Conservation (phyloP, 2,113 vertebrate species). For the Pyrgilauda ruficollis region DNA sequence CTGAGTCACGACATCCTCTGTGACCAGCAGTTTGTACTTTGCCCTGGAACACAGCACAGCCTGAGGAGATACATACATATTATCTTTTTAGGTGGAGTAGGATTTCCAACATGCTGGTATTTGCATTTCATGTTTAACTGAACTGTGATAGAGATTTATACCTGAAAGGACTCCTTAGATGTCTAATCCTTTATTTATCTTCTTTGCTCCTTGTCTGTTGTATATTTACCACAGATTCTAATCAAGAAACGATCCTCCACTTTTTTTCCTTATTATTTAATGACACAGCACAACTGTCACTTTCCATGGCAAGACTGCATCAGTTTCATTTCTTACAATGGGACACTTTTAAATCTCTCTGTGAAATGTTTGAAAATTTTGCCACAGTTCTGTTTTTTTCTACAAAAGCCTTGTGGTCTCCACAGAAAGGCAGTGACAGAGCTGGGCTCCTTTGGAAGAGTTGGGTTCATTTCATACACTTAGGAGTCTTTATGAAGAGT, state of each 20-base stretch:
- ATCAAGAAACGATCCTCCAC: neutral
- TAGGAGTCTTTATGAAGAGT: neutral
- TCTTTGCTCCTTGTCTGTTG: neutral
- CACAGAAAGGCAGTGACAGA: neutral
- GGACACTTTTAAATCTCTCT: neutral
- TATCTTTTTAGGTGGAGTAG: slow-evolving; percentile 54
- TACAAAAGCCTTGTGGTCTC: neutral
- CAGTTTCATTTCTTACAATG: neutral
- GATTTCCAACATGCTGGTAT: slow-evolving; percentile 19
- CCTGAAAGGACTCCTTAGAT: neutral
- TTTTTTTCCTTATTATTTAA: neutral
- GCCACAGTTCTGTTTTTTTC: neutral
- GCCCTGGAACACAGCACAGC: neutral
- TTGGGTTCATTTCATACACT: neutral
- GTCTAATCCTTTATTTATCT: slow-evolving; percentile 3
- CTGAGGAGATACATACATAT: neutral
- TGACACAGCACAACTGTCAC: neutral
- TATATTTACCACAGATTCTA: neutral
- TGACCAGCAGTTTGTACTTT: neutral
- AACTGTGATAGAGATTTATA: slow-evolving; percentile 1
- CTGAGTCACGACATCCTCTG: neutral
- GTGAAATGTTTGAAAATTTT: neutral
- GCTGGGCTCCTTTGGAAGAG: neutral
- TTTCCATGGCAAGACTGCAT: neutral
- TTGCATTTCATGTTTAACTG: slow-evolving; percentile 27